Base-by-base conservation (phyloP, 2,797 vertebrate species). In the Champsocephalus esox region DNA sequence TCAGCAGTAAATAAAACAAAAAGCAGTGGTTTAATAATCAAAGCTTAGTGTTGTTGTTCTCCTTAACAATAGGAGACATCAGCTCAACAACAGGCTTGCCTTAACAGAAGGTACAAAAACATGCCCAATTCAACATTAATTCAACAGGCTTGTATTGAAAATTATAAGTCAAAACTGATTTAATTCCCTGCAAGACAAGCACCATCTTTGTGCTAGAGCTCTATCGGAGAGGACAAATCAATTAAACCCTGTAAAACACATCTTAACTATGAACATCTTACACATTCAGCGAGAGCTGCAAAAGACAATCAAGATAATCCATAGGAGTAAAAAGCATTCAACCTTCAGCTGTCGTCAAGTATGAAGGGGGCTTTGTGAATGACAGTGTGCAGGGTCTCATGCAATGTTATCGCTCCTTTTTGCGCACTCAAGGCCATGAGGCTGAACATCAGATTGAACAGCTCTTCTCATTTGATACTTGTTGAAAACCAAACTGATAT, bases 301-400 rank as follows among this genome's bases (percentile, higher is more conserved):
- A 71, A 46, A 63, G 21, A 66, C 59, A 77, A 59, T 54, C 9
- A 5, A 68, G 59, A 83, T 79, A 82, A 89, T 84, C 65, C 48
- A 77, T 72, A 60, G 73, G 78, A 81, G 70, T 80, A 80, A 90
- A 89, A 77, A 70, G 84, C 79, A 72, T 83, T 52, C 75, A 84
- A 86, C 90, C 89, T 88, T 92, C 83, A 78, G 84, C 84, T 81
- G 77, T 76, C 60, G 5, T 59, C 67, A 28, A 67, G 46, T 45
- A 70, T 21, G 48, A 55, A 65, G 14, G n/a, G 49, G 69, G 69
- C 60, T 46, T 73, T 72, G 63, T 79, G 70, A 81, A 84, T 63
- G 43, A 81, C 69, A 71, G 68, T 54, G 58, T 34, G 32, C 38
- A 10, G 2, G 2, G 73, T 45, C 19, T 78, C 58, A 21, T 66